Evolutionary conservation across 2,888 invertebrate genomes (phyloP), one percentile per base, ranked within the genome.

Genomic region (Agrotis clavis): DNA sequence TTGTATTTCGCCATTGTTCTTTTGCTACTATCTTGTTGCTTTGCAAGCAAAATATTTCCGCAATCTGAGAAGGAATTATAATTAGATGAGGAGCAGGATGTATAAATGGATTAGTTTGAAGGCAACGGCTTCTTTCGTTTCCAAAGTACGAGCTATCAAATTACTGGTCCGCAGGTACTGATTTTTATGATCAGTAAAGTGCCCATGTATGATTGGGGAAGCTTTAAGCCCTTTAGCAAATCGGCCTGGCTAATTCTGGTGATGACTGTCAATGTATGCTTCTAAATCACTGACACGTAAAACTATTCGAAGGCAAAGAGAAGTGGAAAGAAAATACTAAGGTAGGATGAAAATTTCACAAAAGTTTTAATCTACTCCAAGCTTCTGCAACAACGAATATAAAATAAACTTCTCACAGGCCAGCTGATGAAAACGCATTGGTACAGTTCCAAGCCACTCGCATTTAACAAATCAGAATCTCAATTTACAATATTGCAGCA

Each of bases 401-500:
- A n/a, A 53, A 64, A 79, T 54, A 74, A 74, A 67, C 47, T 0
- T 57, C 19, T 25, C 64, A 18, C 13, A 53, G 51, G 51, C 9
- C 45, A 56, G 18, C 60, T 70, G 21, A 74, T 67, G 30, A 18
- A 61, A 76, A 47, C 41, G 18, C 47, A 69, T 81, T 72, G 81
- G 81, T 77, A 80, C 51, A 50, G 69, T 77, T 72, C 72, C 77
- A 80, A 80, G 35, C 48, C 66, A 50, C 59, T 62, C 5, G n/a
- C 60, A 79, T 66, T 75, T 47, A 59, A 80, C 66, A 71, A 71
- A 69, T 80, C 60, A 69, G 56, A 69, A 61, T 57, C 19, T 53
- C 56, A 57, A 65, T 64, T 62, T 69, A 70, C 60, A 61, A 69
- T 69, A 81, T 57, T 57, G 59, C 77, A 67, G 53, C 51, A 64